Percentiles rank a stretch among this genome's conserved stretches.
phyloP scores from a whole-genome alignment of 2,797 vertebrate genomes.

The Leptoclinus maculatus region DNA sequence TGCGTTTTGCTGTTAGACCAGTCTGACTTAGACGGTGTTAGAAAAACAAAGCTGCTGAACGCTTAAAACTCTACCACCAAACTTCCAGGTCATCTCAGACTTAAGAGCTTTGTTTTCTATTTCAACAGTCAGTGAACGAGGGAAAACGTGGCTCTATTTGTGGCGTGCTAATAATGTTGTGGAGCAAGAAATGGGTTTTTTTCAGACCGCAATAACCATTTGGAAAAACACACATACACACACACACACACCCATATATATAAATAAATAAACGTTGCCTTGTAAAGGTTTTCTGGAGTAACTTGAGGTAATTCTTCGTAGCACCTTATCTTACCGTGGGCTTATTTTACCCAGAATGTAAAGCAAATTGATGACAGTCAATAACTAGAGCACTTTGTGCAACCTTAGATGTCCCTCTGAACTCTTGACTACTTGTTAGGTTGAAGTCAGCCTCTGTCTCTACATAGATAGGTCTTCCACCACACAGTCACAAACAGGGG shows the following conservation, averaged over 20 bases:
- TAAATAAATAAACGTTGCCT: not conserved
- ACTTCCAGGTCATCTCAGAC: not conserved
- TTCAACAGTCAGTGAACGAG: not conserved
- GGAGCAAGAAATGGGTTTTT: not conserved
- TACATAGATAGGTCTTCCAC: not conserved
- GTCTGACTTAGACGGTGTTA: not conserved
- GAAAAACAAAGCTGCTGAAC: not conserved
- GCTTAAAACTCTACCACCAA: not conserved
- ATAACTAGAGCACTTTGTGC: not conserved
- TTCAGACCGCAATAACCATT: not conserved
- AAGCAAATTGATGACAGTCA: not conserved
- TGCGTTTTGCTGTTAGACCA: not conserved
- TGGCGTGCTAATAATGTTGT: not conserved
- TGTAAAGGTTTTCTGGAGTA: not conserved
- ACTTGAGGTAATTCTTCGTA: not conserved
- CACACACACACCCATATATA: no score
- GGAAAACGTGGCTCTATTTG: not conserved
- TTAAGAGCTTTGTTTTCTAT: not conserved
- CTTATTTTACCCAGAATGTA: not conserved
- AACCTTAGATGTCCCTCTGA: not conserved
- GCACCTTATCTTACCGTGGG: not conserved
- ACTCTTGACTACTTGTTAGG: conserved; percentile 3
- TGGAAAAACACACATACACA: not conserved
- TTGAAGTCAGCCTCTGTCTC: conserved; percentile 8
- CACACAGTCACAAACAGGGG: conserved; percentile 4